A percentile compares a stretch with the other conserved stretches of the same genome.
Conservation (phyloP, 2,797 vertebrate genomes). For the Hylomyscus alleni region DNA sequence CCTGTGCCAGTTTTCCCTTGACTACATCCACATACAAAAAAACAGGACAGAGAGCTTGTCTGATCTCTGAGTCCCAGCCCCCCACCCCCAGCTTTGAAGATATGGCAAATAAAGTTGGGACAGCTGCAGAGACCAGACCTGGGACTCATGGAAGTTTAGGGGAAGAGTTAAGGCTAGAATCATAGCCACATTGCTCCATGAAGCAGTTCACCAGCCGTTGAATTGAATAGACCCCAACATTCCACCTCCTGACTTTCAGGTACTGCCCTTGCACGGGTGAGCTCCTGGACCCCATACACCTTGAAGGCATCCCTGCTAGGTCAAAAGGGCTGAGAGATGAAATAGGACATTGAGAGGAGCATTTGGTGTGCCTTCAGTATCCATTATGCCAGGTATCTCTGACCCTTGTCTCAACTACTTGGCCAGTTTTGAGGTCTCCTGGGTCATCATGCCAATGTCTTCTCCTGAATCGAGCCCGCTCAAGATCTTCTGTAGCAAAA, state of each 20-base stretch:
- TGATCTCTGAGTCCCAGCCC: neutral
- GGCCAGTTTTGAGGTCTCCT: neutral
- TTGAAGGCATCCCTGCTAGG: neutral
- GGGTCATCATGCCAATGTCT: neutral
- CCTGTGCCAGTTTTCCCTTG: neutral
- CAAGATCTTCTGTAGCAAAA: neutral
- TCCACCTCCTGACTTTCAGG: neutral
- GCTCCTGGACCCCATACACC: neutral
- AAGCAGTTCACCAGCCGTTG: neutral
- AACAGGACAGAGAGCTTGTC: neutral
- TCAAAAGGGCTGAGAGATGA: neutral
- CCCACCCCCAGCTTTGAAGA: neutral
- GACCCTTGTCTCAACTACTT: neutral
- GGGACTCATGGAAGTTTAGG: neutral
- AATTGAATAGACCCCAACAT: neutral
- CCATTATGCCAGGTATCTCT: accelerated
- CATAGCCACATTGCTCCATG: neutral
- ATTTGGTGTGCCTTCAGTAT: neutral
- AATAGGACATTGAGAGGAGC: neutral
- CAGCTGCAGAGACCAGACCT: too few relatives aligned
- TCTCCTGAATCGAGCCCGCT: neutral
- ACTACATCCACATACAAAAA: neutral
- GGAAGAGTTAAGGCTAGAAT: neutral
- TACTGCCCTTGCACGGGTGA: neutral
- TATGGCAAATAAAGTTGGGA: neutral